Conservation (phyloP, 2,797 vertebrate genomes). For the Lemur catta region DNA sequence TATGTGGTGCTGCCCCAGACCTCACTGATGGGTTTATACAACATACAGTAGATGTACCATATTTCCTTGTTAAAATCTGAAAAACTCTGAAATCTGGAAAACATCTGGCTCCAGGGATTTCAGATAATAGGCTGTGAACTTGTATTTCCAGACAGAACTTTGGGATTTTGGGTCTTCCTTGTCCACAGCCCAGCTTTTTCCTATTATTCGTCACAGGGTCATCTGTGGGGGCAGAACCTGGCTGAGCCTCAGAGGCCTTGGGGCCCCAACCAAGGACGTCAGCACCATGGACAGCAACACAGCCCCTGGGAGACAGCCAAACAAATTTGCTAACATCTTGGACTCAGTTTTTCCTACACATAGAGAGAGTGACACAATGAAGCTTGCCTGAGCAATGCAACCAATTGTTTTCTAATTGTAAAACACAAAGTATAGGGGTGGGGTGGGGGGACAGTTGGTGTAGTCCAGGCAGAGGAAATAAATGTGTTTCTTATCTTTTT, state of each 20-base stretch:
- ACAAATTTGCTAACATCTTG: background rate
- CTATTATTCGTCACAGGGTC: background rate
- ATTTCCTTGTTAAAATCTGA: slow-evolving; percentile 22
- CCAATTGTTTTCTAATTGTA: slow-evolving; percentile 50
- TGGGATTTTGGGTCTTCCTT: background rate
- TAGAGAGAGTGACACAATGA: background rate
- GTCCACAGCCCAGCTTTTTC: background rate
- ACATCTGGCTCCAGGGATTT: background rate
- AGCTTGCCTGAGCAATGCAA: background rate
- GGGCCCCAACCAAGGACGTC: background rate
- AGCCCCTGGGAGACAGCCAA: accelerated
- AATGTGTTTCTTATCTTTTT: slow-evolving; percentile 76
- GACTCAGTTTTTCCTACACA: background rate
- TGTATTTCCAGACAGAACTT: background rate
- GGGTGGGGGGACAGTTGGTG: background rate
- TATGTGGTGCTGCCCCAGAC: background rate
- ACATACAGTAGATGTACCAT: background rate
- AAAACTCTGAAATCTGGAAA: slow-evolving; percentile 43
- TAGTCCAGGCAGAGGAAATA: slow-evolving; percentile 51
- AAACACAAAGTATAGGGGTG: slow-evolving; percentile 39
- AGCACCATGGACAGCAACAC: slow-evolving; percentile 40
- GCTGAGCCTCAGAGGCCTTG: background rate
- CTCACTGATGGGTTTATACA: background rate
- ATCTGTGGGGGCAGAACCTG: background rate
- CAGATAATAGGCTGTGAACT: background rate